Conservation (phyloP, 2,113 vertebrate species). For the Heterotis niloticus region DNA sequence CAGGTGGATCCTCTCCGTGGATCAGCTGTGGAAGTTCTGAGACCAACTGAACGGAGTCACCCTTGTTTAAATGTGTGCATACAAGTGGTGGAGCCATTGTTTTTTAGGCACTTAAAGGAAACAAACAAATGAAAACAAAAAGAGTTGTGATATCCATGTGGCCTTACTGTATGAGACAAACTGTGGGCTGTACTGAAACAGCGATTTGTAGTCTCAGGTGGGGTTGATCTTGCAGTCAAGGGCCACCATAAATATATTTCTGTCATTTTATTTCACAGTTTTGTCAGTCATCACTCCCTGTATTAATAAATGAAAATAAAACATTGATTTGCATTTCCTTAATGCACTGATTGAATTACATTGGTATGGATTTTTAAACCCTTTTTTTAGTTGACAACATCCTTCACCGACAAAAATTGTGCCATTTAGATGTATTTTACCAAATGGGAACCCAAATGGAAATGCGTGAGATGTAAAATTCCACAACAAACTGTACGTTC, state of each 20-base stretch:
- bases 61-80: background rate
- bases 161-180: background rate
- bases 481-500: too few species aligned
- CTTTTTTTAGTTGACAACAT: too few species aligned
- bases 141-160: background rate
- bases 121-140: too few species aligned
- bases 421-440: too few species aligned
- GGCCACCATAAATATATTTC: background rate
- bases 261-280: background rate
- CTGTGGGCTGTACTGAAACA: background rate
- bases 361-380: too few species aligned
- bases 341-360: too few species aligned
- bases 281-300: background rate
- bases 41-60: background rate
- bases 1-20: constrained; percentile 14
- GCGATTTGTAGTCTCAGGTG: background rate
- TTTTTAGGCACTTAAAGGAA: background rate
- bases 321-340: background rate
- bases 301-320: background rate
- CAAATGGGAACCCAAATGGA: too few species aligned
- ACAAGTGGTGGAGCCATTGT: background rate
- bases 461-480: too few species aligned
- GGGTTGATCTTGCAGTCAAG: background rate
- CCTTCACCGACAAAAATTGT: too few species aligned
- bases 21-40: background rate